Conservation (phyloP, 2,888 invertebrate species). For the Agrenia bidenticulata region DNA sequence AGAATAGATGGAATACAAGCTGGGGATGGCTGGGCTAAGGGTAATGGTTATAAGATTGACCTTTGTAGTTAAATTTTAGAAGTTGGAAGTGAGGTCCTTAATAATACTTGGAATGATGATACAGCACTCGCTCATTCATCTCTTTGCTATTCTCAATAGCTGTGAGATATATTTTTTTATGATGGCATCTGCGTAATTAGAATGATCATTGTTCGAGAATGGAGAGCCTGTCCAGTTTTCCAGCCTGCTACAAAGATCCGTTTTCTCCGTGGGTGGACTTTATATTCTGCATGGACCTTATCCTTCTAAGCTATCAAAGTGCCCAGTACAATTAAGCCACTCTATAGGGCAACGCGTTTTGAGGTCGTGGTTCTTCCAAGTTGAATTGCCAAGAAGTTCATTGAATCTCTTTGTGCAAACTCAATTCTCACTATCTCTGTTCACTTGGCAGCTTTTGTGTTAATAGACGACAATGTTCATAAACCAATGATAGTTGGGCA, state of each 20-base stretch:
- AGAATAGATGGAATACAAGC: not conserved
- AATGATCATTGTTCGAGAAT: not conserved
- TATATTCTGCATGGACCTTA: not conserved
- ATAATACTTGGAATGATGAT: not conserved
- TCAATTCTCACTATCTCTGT: not conserved
- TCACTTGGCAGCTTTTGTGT: not conserved
- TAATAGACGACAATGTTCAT: slow-evolving; percentile 1
- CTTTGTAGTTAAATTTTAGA: not conserved
- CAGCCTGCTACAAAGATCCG: not conserved
- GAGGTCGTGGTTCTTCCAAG: not conserved
- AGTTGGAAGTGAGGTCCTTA: not conserved
- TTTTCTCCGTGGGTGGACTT: not conserved
- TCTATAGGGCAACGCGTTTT: not conserved
- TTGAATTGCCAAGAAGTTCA: not conserved
- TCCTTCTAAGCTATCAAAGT: not conserved
- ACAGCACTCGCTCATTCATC: too few species aligned
- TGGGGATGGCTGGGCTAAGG: too few species aligned
- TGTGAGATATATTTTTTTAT: not conserved
- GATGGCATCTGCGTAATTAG: slow-evolving; percentile 9
- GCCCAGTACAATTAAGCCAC: not conserved
- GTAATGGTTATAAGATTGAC: too few species aligned
- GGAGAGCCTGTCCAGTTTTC: not conserved
- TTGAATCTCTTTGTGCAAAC: not conserved
- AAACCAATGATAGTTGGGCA: not conserved
- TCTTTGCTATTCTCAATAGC: too few species aligned